phyloP scores from a whole-genome alignment of 2,888 invertebrate genomes.

The Cataglyphis altisquamis region DNA sequence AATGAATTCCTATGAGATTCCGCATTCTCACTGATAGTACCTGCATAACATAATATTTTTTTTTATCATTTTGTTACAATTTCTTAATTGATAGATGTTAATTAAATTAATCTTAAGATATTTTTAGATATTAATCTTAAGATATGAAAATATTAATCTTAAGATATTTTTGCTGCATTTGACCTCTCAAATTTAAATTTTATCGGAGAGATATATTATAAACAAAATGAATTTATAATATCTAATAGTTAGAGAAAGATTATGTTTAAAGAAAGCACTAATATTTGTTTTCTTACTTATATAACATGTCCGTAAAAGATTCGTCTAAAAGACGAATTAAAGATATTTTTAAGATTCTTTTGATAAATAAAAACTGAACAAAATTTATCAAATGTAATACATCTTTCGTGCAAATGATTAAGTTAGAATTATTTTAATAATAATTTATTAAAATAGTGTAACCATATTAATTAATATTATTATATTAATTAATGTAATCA shows the following conservation, averaged over 20 bases:
- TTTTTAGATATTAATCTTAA: no score
- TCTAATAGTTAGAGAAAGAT: not conserved
- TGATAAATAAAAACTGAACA: not conserved
- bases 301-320: not conserved
- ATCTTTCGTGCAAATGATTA: not conserved
- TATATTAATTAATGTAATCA: not conserved
- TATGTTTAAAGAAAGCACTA: not conserved
- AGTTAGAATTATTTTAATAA: not conserved
- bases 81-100: not conserved
- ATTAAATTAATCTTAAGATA: not conserved
- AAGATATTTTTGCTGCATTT: no score
- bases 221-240: not conserved
- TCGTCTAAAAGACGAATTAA: not conserved
- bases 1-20: slow-evolving; percentile 75
- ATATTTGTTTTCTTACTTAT: not conserved
- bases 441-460: not conserved
- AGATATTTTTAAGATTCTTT: not conserved
- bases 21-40: slow-evolving; percentile 79
- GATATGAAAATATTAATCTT: no score
- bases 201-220: not conserved
- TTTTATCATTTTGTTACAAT: not conserved
- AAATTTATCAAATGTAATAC: not conserved
- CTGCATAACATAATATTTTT: slow-evolving; percentile 61
- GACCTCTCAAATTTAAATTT: not conserved
- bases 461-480: not conserved